A percentile compares a stretch with the other conserved stretches of the same genome.
Conservation (phyloP, 2,888 invertebrate species). For the Ennomos fuscantarius region DNA sequence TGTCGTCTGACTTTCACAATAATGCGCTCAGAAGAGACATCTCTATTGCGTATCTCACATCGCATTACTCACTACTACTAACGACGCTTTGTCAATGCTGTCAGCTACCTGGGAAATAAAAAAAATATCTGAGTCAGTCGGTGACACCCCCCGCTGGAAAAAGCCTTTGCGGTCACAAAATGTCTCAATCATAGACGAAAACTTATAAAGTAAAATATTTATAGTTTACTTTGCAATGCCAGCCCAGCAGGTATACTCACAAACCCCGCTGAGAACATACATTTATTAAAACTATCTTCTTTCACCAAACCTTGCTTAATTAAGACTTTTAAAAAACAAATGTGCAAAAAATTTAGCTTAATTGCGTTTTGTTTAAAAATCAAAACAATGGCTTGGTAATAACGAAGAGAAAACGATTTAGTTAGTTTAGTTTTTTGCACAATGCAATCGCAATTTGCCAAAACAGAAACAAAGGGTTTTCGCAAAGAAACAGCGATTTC, state of each 20-base stretch:
- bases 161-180: constrained; percentile 78
- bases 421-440: constrained; percentile 45
- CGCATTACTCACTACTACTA: constrained; percentile 47
- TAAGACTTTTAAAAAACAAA: constrained; percentile 32
- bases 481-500: constrained; percentile 59
- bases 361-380: constrained; percentile 9
- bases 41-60: constrained; percentile 43
- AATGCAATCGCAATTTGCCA: constrained; percentile 49
- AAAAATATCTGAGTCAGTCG: constrained; percentile 63
- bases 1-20: constrained; percentile 52
- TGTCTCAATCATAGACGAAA: constrained; percentile 68
- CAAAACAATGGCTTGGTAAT: constrained; percentile 22
- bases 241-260: constrained; percentile 57
- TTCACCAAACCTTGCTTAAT: constrained; percentile 30
- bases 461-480: constrained; percentile 60
- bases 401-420: constrained; percentile 28
- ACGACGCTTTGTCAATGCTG: constrained; percentile 61
- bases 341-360: constrained; percentile 9
- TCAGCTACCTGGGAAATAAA: constrained; percentile 67
- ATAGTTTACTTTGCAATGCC: constrained; percentile 55
- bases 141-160: constrained; percentile 70
- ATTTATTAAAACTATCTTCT: constrained; percentile 49
- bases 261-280: constrained; percentile 67
- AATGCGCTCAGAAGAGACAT: constrained; percentile 41
- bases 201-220: constrained; percentile 56